Evolutionary conservation across 2,888 invertebrate species (phyloP).

Genomic region (Caenorhabditis sp.): DNA sequence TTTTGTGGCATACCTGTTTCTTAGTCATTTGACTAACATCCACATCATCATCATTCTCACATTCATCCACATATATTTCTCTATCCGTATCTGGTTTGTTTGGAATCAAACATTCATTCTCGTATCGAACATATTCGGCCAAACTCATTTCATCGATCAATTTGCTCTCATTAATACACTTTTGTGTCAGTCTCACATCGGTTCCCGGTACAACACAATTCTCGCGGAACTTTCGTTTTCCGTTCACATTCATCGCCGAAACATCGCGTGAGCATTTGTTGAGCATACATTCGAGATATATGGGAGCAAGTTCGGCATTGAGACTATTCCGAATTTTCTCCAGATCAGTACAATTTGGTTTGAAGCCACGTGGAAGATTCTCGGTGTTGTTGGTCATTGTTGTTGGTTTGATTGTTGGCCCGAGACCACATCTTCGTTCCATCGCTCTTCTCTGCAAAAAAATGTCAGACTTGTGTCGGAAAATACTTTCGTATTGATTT

Average conservation of each 20-base stretch:
- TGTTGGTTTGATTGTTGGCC: no score
- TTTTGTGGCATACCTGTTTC: no score
- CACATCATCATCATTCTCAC: not conserved
- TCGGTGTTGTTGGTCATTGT: not conserved
- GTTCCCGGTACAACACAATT: not conserved
- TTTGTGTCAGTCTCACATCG: not conserved
- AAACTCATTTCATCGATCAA: not conserved
- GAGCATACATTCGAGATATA: not conserved
- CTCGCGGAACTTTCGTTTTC: not conserved
- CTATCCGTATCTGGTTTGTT: not conserved
- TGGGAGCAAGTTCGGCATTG: not conserved
- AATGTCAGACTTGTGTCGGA: no score
- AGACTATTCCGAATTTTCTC: not conserved
- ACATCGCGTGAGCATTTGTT: not conserved
- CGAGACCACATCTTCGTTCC: no score
- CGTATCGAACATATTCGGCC: not conserved
- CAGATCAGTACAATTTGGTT: not conserved
- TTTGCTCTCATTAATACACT: not conserved
- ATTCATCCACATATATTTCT: not conserved
- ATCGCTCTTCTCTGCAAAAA: no score
- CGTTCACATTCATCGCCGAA: not conserved
- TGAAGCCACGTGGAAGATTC: not conserved
- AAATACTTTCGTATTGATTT: no score
- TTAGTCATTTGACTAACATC: not conserved
- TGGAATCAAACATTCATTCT: not conserved